Conservation (phyloP, 2,797 vertebrate genomes). For the Pangasius larnaudii region DNA sequence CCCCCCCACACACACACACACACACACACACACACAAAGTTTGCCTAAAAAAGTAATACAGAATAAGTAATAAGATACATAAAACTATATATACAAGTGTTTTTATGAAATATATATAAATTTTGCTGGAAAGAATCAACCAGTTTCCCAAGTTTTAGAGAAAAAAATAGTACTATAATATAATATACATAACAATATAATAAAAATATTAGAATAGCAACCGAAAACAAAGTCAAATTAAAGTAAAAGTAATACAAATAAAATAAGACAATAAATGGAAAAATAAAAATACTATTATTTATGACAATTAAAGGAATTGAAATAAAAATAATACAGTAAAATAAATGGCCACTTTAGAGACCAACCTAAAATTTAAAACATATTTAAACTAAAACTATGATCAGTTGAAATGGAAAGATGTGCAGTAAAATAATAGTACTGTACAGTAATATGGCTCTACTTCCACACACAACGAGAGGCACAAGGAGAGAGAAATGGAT, state of each 20-base stretch:
- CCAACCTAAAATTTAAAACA: neutral
- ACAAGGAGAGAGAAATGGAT: neutral
- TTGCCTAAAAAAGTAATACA: neutral
- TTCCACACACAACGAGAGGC: neutral
- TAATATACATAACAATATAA: too few species aligned
- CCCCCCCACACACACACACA: neutral
- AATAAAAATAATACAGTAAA: neutral
- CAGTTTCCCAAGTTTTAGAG: neutral
- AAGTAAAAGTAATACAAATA: too few species aligned
- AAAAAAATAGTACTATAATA: neutral
- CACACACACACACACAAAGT: too few species aligned
- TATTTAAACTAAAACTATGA: neutral
- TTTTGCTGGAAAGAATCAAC: neutral
- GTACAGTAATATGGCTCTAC: neutral
- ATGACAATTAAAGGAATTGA: neutral
- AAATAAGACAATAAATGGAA: too few species aligned
- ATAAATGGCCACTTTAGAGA: neutral
- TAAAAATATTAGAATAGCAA: too few species aligned
- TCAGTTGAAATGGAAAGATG: neutral
- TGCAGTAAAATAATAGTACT: neutral
- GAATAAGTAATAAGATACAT: neutral
- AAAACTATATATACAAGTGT: too few species aligned
- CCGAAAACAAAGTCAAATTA: too few species aligned
- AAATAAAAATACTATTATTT: neutral
- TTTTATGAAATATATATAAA: too few species aligned